These are phyloP conservation scores for Epirrita christyi DNA, from an alignment of 2,888 invertebrate species.

Conservation along the genomic window DNA sequence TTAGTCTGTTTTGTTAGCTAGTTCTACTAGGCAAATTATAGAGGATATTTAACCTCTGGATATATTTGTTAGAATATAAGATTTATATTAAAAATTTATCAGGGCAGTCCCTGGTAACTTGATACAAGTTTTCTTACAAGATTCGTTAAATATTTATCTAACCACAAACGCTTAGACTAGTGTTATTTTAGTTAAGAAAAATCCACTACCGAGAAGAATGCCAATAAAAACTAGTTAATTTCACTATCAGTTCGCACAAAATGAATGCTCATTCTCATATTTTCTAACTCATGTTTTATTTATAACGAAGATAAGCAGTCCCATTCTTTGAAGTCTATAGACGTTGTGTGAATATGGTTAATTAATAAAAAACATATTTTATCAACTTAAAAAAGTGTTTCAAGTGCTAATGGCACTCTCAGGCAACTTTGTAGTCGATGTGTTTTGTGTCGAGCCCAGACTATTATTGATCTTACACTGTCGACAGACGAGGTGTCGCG, in stretches of 20 bases:
- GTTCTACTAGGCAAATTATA: too few species aligned
- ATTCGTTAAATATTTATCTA: conserved; percentile 7
- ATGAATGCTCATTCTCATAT: conserved; percentile 70
- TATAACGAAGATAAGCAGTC: conserved; percentile 70
- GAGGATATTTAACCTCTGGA: too few species aligned
- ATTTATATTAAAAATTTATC: too few species aligned
- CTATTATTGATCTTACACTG: too few species aligned
- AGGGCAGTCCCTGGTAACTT: neutral
- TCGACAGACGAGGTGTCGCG: too few species aligned
- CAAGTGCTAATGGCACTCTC: neutral
- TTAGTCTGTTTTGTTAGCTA: too few species aligned
- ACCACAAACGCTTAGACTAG: conserved; percentile 14
- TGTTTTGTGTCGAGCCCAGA: too few species aligned
- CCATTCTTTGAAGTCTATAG: conserved; percentile 71
- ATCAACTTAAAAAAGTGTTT: conserved; percentile 30
- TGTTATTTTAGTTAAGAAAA: conserved; percentile 55
- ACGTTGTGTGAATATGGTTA: conserved; percentile 72
- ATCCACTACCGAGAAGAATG: conserved; percentile 62
- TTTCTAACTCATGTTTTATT: conserved; percentile 78
- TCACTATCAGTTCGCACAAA: conserved; percentile 66
- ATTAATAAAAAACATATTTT: conserved; percentile 62
- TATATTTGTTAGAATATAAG: too few species aligned
- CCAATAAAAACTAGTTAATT: conserved; percentile 79
- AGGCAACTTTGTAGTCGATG: neutral
- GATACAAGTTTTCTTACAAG: conserved; percentile 3